Conservation (phyloP, 2,888 invertebrate genomes). For the Melikaiella ostensackeni region DNA sequence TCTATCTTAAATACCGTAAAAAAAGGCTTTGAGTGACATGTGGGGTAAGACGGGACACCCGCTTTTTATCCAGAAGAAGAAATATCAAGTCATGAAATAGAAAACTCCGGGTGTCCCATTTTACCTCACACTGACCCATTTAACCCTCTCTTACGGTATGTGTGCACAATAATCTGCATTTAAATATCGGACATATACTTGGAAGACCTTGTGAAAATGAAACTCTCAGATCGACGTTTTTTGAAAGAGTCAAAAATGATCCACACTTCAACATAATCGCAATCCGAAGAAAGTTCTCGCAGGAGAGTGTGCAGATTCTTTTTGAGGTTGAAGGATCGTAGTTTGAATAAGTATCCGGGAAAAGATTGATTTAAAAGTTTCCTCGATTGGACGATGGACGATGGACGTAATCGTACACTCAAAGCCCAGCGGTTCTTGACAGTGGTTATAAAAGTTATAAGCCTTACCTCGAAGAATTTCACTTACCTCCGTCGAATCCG, state of each 20-base stretch:
- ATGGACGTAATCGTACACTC: conserved; percentile 41
- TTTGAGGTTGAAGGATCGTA: not conserved
- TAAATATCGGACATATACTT: not conserved
- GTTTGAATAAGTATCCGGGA: not conserved
- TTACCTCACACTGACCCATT: too few relatives aligned
- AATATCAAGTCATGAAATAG: too few relatives aligned
- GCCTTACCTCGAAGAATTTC: conserved; percentile 53
- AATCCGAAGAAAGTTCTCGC: not conserved
- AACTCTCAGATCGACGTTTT: too few relatives aligned
- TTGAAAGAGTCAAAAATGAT: not conserved
- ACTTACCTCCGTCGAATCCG: conserved; percentile 61
- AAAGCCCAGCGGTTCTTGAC: conserved; percentile 15
- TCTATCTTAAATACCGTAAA: not conserved
- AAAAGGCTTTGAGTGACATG: too few relatives aligned
- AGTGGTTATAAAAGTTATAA: conserved; percentile 47
- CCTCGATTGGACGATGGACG: conserved; percentile 40
- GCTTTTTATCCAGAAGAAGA: too few relatives aligned
- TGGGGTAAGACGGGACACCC: too few relatives aligned
- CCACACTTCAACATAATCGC: not conserved
- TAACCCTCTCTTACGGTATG: too few relatives aligned
- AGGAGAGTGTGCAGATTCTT: not conserved
- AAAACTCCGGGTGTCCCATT: too few relatives aligned
- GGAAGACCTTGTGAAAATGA: too few relatives aligned
- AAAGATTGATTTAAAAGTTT: conserved; percentile 25
- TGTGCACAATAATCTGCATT: not conserved